Evolutionary conservation across 2,113 vertebrate species (phyloP).

Genomic region (Chiloscyllium plagiosum): DNA sequence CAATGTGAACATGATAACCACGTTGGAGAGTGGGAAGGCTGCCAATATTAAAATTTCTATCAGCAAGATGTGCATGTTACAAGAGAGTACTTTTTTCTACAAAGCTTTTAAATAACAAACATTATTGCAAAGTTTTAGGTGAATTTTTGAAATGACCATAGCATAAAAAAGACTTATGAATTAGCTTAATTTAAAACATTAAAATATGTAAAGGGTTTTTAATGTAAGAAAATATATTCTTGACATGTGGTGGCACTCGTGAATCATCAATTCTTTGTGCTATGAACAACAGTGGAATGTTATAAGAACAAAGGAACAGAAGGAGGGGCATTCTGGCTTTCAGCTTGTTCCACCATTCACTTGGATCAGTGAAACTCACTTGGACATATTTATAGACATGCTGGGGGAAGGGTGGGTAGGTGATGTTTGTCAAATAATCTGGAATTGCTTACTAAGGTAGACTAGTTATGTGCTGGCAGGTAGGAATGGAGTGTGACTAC

Average conservation of each 20-base stretch:
- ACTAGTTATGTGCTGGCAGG: background rate
- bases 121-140: background rate
- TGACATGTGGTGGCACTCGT: background rate
- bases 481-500: too few species aligned
- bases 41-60: conserved; percentile 7
- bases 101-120: background rate
- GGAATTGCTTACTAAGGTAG: background rate
- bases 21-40: background rate
- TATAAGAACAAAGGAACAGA: background rate
- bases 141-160: background rate
- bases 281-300: background rate
- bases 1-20: background rate
- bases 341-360: background rate
- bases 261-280: background rate
- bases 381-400: background rate
- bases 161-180: background rate
- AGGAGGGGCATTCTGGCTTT: background rate
- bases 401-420: too few species aligned
- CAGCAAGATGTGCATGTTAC: too few species aligned
- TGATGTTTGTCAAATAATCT: background rate
- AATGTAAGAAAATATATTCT: background rate
- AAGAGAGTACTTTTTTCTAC: background rate
- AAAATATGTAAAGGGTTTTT: background rate
- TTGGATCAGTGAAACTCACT: background rate
- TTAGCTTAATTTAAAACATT: background rate